A percentile compares a stretch with the other conserved stretches of the same genome.
phyloP scores from a whole-genome alignment of 1,140 invertebrate species.

The Cotesia chilonis region DNA sequence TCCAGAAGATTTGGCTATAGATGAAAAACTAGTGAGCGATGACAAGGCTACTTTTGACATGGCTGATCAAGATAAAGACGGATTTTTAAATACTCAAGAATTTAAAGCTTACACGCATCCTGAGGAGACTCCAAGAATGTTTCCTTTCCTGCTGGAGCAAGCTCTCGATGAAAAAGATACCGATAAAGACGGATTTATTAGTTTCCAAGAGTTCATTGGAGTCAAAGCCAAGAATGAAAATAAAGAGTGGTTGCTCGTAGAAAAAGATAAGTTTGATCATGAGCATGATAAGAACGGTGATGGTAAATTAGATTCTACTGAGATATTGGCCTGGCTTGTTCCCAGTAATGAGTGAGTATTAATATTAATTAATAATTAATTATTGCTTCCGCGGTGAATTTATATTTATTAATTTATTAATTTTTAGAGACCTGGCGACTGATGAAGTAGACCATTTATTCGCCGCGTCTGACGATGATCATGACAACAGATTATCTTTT shows the following conservation, averaged over 20 bases:
- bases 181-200: conserved; percentile 83
- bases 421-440: conserved; percentile 79
- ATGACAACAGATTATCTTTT: conserved; percentile 83
- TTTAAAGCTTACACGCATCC: conserved; percentile 92
- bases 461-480: conserved; percentile 86
- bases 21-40: conserved; percentile 72
- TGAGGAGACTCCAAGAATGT: conserved; percentile 92
- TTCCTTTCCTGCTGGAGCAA: conserved; percentile 82
- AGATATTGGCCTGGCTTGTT: conserved; percentile 90
- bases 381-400: too few relatives aligned
- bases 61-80: conserved; percentile 89
- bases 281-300: conserved; percentile 90
- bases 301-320: conserved; percentile 79
- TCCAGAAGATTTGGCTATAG: conserved; percentile 64
- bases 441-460: conserved; percentile 95
- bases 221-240: conserved; percentile 77
- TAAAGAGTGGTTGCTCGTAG: conserved; percentile 82
- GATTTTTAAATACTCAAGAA: conserved; percentile 79
- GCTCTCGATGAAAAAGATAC: conserved; percentile 86
- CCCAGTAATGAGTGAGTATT: conserved; percentile 86
- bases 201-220: conserved; percentile 85
- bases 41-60: conserved; percentile 87
- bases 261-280: conserved; percentile 91
- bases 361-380: conserved; percentile 15
- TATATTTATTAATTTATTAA: background rate